Percentiles rank a stretch among this genome's conserved stretches.
phyloP scores from a whole-genome alignment of 1,140 invertebrate genomes.

The Meloidogyne exigua region DNA sequence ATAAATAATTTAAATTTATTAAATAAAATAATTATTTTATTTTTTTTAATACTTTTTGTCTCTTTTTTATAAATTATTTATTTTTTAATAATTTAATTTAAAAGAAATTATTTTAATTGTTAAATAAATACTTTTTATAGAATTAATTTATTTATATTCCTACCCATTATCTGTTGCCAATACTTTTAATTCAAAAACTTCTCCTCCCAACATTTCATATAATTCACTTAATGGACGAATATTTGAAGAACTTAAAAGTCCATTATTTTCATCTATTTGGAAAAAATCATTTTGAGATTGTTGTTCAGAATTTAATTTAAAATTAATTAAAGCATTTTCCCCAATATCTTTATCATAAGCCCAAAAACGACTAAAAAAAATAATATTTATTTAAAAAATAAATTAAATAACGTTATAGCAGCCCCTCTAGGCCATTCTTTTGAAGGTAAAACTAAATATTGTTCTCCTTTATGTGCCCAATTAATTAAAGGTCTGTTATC shows the following conservation, averaged over 20 bases:
- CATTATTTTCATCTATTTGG: conserved; percentile 15
- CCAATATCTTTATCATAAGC: conserved; percentile 36
- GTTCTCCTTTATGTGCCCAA: conserved; percentile 11
- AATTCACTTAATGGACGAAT: conserved; percentile 20
- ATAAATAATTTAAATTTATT: too few species aligned
- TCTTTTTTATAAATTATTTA: too few species aligned
- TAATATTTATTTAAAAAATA: not conserved
- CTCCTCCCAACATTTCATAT: conserved; percentile 16
- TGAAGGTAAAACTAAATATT: conserved; percentile 17
- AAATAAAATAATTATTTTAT: too few species aligned
- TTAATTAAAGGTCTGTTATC: conserved; percentile 38
- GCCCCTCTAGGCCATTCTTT: conserved; percentile 38
- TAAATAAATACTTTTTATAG: too few species aligned
- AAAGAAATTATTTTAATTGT: too few species aligned
- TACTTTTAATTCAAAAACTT: conserved; percentile 19
- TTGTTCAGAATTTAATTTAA: conserved; percentile 12
- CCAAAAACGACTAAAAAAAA: conserved; percentile 19
- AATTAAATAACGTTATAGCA: conserved; percentile 15
- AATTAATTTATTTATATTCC: too few species aligned
- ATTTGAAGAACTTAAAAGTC: conserved; percentile 10
- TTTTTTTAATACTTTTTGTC: too few species aligned
- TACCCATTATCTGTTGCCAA: conserved; percentile 31
- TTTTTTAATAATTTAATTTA: too few species aligned
- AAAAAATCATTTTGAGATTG: conserved; percentile 29
- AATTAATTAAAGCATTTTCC: conserved; percentile 27